phyloP scores from a whole-genome alignment of 2,888 invertebrate genomes.

The Phaonia tiefii region DNA sequence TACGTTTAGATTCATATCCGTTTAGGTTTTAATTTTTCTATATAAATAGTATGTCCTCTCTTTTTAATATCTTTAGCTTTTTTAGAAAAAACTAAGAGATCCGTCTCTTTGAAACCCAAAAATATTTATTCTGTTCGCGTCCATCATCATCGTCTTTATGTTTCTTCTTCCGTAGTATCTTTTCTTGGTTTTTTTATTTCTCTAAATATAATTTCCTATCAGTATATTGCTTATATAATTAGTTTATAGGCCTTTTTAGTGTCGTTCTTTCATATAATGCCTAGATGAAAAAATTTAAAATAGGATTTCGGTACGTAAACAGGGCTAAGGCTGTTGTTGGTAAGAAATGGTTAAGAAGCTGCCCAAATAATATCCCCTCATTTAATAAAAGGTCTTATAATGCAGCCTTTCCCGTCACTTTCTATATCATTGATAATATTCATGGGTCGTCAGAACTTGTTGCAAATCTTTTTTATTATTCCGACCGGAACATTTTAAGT shows the following conservation, averaged over 20 bases:
- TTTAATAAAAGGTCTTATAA: no score
- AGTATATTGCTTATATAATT: conserved; percentile 62
- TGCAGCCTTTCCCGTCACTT: no score
- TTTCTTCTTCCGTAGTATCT: conserved; percentile 17
- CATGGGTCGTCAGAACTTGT: no score
- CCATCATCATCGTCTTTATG: neutral
- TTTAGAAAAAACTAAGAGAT: conserved; percentile 43
- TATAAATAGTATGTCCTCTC: conserved; percentile 27
- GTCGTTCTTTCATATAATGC: conserved; percentile 2
- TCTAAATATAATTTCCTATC: conserved; percentile 54
- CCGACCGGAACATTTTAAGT: no score
- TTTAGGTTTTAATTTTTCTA: neutral
- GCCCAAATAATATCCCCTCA: no score
- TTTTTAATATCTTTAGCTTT: conserved; percentile 38
- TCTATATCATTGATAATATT: no score
- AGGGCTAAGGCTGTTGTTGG: no score
- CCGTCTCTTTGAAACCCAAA: conserved; percentile 59
- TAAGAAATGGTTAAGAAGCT: no score
- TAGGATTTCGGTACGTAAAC: no score
- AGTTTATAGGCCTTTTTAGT: conserved; percentile 30
- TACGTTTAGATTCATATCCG: neutral
- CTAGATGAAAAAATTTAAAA: no score
- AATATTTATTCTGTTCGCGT: conserved; percentile 25
- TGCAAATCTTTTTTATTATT: no score
- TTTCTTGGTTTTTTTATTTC: conserved; percentile 36